phyloP scores from a whole-genome alignment of 2,888 invertebrate genomes.

The Caenorhabditis macrosperma region DNA sequence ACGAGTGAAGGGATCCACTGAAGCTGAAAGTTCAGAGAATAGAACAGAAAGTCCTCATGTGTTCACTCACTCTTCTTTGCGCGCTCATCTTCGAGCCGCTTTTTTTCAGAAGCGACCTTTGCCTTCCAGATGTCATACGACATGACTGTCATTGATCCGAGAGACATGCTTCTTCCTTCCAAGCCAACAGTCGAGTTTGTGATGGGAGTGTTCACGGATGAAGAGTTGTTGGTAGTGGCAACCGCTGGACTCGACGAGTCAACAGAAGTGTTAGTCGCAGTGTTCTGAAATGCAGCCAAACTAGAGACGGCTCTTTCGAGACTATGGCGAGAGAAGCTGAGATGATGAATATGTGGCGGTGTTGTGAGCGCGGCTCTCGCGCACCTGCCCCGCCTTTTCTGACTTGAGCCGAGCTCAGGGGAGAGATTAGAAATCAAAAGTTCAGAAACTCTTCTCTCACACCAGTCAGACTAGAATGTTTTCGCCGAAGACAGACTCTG shows the following conservation, averaged over 20 bases:
- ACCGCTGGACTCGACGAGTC: not conserved
- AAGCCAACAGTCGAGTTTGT: slow-evolving; percentile 28
- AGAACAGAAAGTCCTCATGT: not conserved
- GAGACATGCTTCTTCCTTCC: slow-evolving; percentile 65
- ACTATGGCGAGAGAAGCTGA: not conserved
- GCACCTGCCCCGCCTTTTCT: slow-evolving; percentile 44
- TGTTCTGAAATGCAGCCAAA: slow-evolving; percentile 25
- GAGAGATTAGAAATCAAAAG: slow-evolving; percentile 47
- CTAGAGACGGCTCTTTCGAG: slow-evolving; percentile 2
- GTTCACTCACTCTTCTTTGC: slow-evolving; percentile 30
- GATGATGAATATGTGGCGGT: slow-evolving; percentile 9
- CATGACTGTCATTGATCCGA: slow-evolving; percentile 72
- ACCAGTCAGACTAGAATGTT: slow-evolving; percentile 27
- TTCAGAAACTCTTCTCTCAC: slow-evolving; percentile 18
- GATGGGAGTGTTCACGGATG: not conserved
- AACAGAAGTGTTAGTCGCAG: slow-evolving; percentile 15
- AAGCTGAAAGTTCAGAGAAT: slow-evolving; percentile 5
- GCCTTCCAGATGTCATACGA: slow-evolving; percentile 74
- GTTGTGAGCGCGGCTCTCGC: not conserved
- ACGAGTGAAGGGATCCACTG: slow-evolving; percentile 31
- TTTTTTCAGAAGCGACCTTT: slow-evolving; percentile 68
- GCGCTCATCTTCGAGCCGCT: slow-evolving; percentile 58
- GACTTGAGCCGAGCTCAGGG: slow-evolving; percentile 19
- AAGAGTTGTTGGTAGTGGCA: not conserved
- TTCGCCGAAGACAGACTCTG: too few relatives aligned